Conservation (phyloP, 2,113 vertebrate genomes). For the Octodon degus region DNA sequence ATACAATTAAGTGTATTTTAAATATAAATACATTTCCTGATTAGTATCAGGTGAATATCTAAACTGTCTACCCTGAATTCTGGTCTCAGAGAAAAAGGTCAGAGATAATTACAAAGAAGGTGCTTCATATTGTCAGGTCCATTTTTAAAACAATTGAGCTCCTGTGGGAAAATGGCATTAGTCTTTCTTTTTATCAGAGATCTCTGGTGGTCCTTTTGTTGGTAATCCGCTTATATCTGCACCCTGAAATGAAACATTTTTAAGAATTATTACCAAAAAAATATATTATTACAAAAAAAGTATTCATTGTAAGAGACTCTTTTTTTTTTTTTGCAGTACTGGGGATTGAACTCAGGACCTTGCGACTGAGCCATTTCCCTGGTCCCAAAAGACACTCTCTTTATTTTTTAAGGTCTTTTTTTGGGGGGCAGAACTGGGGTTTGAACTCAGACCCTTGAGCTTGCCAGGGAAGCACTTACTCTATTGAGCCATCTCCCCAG, state of each 20-base stretch:
- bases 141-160: conserved; percentile 49
- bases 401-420: no score
- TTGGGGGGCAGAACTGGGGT: no score
- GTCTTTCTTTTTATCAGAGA: conserved; percentile 90
- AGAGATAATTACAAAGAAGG: conserved; percentile 73
- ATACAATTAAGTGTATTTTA: no score
- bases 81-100: conserved; percentile 77
- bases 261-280: not conserved
- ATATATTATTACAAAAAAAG: not conserved
- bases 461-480: no score
- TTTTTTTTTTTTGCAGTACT: no score
- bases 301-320: not conserved
- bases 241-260: conserved; percentile 78
- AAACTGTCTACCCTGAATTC: conserved; percentile 42
- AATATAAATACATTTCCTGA: no score
- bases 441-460: no score
- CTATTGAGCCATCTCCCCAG: no score
- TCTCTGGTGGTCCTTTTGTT: conserved; percentile 77
- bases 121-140: conserved; percentile 78
- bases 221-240: conserved; percentile 79
- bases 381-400: no score
- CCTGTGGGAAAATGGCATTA: conserved; percentile 74
- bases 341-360: no score
- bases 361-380: no score
- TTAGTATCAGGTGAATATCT: conserved; percentile 42